Evolutionary conservation across 1,140 invertebrate species (phyloP), one percentile per base, ranked within the genome.

Genomic region (Drosophila sechellia): DNA sequence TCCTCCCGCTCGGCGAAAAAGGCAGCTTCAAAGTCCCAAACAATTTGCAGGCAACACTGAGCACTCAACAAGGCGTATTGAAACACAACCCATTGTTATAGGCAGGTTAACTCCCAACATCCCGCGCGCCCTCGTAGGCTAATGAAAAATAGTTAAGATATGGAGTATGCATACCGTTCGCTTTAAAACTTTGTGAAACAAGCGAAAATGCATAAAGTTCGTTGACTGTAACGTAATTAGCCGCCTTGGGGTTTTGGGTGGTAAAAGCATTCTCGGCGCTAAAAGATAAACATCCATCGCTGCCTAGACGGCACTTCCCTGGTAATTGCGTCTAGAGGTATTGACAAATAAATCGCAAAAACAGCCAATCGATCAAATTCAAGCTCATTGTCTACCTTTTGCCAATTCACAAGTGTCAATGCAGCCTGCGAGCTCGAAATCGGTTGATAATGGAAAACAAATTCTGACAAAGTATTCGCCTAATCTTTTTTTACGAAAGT

Each of bases 51-150:
- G 79, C 77, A 63, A 77, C 68, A 61, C 54, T 81, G 77, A 81
- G 79, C 73, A 81, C 79, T 69, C 79, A 81, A 81, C 77, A 81
- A 77, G 73, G 77, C 77, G 79, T 78, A 81, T 80, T 81, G 65
- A 81, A 80, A 77, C 53, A 80, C 53, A 81, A 64, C 13, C 66
- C 59, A 77, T 81, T 81, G 77, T 80, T 69, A 39, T 77, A 50
- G 53, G 58, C 65, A 68, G 49, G 34, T 34, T 35, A 31, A 20
- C 50, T 10, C 35, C 15, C 22, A 39, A 27, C 40, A 4, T 15
- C 3, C 25, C 46, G 13, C 2, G 17, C 56, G 10, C 35, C 50
- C 22, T 34, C 49, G 46, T 17, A 15, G 22, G 66, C 45, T 70
- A 66, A 66, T 59, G 40, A 52, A 57, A 75, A 63, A 60, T 75